Base-by-base conservation (phyloP, 1,140 invertebrate species). In the Pogonognathellus flavescens region DNA sequence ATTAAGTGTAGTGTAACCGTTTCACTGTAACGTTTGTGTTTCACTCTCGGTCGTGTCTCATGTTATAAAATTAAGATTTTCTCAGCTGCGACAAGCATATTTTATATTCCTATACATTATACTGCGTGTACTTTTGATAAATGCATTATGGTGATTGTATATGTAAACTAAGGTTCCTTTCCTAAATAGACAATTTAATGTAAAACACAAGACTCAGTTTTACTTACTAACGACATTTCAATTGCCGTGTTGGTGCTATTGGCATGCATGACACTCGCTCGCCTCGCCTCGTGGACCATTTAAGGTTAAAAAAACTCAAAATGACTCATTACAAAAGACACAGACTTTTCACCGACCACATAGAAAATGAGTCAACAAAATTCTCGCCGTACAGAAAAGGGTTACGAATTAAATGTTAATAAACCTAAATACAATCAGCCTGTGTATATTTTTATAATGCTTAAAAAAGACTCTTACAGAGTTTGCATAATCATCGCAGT, bases 291-390 rank as follows among this genome's bases (percentile, higher is more conserved):
- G 41, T 41, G 25, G 14, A 76, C 70, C 70, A 76, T 50, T 76
- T 76, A 76, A 76, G 70, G 70, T 76, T 76, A 76, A 76, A 76
- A 76, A 76, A 76, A n/a, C 31, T 72, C 41, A 41, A 41, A 41
- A 41, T n/a, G 31, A 14, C 31, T 49, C 14, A 49, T 76, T 31
- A 13, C 53, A 57, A 41, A 76, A 76, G 5, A 8, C 25, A 18
- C 14, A 49, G 25, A 57, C 31, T 49, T 76, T 16, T 18, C n/a
- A 76, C 18, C 31, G 6, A 41, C 31, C 31, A 41, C n/a, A n/a
- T n/a, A n/a, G n/a, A n/a, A 6, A 41, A 41, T 3, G 31, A 57
- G n/a, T 57, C n/a, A 14, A 57, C 53, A 5, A 9, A 14, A 14
- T 2, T 57, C 53, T 13, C 9, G 53, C n/a, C n/a, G n/a, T n/a